A percentile compares a stretch with the other conserved stretches of the same genome.
These are phyloP conservation scores for Urosaurus nigricauda DNA, from an alignment of 2,797 vertebrate species.

Conservation along the genomic window DNA sequence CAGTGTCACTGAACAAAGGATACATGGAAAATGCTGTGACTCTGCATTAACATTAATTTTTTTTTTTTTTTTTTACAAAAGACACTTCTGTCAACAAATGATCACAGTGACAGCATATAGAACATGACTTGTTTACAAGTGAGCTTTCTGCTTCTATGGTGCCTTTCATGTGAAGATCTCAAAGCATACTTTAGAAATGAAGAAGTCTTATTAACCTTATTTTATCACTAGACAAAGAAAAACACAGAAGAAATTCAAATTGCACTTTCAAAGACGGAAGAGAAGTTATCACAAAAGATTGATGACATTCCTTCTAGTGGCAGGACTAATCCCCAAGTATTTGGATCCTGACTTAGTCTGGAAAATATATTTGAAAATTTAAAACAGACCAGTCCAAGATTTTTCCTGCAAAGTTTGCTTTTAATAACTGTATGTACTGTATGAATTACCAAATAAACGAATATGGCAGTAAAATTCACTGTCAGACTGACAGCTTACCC, in stretches of 20 bases:
- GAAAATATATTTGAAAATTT: not conserved
- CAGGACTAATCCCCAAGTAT: constrained; percentile 14
- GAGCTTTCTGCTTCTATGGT: not conserved
- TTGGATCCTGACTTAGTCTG: not conserved
- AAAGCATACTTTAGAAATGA: constrained; percentile 25
- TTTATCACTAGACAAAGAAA: not conserved
- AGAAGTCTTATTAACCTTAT: not conserved
- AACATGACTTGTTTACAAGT: constrained; percentile 14
- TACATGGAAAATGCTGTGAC: not conserved
- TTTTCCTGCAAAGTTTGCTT: not conserved
- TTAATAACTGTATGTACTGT: not conserved
- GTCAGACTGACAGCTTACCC: too few species aligned
- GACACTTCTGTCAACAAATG: constrained; percentile 2
- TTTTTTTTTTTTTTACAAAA: not conserved
- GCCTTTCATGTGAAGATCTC: constrained; percentile 5
- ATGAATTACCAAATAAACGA: too few species aligned
- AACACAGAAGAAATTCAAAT: not conserved
- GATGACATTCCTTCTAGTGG: not conserved
- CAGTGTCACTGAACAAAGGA: constrained; percentile 9
- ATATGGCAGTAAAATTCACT: too few species aligned
- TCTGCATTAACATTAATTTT: constrained; percentile 5
- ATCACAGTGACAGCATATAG: not conserved
- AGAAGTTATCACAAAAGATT: fast-evolving
- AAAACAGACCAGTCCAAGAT: not conserved
- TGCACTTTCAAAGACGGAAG: constrained; percentile 5